phyloP scores from a whole-genome alignment of 37 sponge, comb jelly and placozoan genomes.

The Spongia lamella region DNA sequence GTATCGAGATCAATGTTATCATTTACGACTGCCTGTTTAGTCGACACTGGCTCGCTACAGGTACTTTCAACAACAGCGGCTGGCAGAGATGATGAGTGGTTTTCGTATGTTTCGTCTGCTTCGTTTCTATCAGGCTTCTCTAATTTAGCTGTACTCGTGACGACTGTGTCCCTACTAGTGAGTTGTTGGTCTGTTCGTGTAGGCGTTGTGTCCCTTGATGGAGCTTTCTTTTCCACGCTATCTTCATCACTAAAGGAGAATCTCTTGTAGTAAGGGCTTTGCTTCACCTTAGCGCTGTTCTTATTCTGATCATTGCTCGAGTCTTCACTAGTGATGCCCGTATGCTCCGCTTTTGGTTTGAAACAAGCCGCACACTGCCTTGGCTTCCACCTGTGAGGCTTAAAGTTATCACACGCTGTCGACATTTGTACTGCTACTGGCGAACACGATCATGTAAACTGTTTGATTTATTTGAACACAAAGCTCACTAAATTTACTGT shows the following conservation, averaged over 20 bases:
- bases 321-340: background rate
- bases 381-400: constrained; percentile 54
- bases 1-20: too few species aligned
- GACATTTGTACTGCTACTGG: background rate
- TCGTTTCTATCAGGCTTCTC: too few species aligned
- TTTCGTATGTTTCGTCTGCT: too few species aligned
- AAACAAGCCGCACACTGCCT: constrained; percentile 38
- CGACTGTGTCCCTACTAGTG: background rate
- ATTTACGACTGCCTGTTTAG: too few species aligned
- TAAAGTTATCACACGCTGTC: constrained; percentile 31
- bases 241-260: background rate
- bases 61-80: too few species aligned
- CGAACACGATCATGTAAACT: background rate
- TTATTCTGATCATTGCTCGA: background rate
- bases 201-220: background rate
- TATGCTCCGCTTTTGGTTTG: constrained; percentile 11
- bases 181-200: background rate
- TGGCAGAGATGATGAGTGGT: too few species aligned
- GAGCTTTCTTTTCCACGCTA: too few species aligned
- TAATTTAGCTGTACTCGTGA: too few species aligned
- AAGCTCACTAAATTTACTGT: background rate
- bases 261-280: background rate
- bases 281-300: background rate
- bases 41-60: too few species aligned
- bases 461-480: background rate